Percentiles rank a stretch among this genome's conserved stretches.
Conservation (phyloP, 2,797 vertebrate species). For the Syngnathus rostellatus region DNA sequence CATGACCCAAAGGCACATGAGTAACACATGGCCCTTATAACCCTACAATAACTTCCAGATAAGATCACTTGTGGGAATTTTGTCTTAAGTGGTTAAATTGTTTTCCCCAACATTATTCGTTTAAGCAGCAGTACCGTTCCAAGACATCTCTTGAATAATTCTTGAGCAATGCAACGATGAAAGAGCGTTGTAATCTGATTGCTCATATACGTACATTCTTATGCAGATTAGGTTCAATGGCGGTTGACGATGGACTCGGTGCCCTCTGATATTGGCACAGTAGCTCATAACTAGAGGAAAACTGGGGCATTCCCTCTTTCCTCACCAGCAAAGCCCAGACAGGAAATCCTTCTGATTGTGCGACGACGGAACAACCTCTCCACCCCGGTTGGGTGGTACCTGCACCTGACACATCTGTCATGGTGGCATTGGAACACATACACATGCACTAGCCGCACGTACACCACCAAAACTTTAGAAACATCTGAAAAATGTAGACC, state of each 20-base stretch:
- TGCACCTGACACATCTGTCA: constrained; percentile 27
- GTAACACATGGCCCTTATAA: neutral
- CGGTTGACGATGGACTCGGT: constrained; percentile 42
- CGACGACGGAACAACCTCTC: constrained; percentile 52
- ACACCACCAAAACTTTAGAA: neutral
- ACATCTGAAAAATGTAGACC: neutral
- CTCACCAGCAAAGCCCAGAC: constrained; percentile 47
- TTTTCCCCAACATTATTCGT: neutral
- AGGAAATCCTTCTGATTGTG: constrained; percentile 73
- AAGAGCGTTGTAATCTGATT: neutral
- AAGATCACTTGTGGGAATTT: neutral
- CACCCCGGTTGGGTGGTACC: constrained; percentile 20
- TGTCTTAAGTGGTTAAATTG: neutral
- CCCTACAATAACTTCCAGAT: neutral
- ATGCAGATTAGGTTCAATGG: constrained; percentile 18
- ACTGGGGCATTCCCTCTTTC: constrained; percentile 35
- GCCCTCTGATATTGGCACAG: constrained; percentile 36
- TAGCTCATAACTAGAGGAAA: constrained; percentile 46
- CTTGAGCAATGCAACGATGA: neutral
- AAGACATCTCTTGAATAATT: neutral
- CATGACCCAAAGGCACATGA: neutral
- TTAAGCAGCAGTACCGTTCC: neutral
- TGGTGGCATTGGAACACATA: constrained; percentile 13
- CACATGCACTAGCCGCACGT: constrained; percentile 3
- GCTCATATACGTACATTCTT: constrained; percentile 7